A percentile compares a stretch with the other conserved stretches of the same genome.
phyloP scores from a whole-genome alignment of 2,797 vertebrate genomes.

The Enteromius anoplus region DNA sequence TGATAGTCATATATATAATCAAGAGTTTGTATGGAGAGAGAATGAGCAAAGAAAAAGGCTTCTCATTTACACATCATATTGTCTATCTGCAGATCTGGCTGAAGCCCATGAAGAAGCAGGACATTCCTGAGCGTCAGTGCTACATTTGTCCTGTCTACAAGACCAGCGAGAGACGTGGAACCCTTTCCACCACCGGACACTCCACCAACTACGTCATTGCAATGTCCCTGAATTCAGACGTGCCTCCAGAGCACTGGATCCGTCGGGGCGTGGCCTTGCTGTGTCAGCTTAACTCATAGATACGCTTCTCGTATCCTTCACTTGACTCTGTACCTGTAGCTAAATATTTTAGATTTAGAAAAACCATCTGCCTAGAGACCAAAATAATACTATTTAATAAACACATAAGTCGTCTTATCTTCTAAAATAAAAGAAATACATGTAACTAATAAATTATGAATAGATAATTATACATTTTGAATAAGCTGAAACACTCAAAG shows the following conservation, averaged over 20 bases:
- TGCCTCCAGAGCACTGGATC: conserved; percentile 84
- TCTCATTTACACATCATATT: neutral
- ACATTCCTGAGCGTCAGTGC: conserved; percentile 78
- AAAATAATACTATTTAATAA: neutral
- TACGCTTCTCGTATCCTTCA: neutral
- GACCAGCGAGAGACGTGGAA: conserved; percentile 87
- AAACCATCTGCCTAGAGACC: neutral
- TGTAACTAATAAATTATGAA: neutral
- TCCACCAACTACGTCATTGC: conserved; percentile 88
- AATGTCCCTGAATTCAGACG: conserved; percentile 80
- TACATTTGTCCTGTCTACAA: conserved; percentile 86
- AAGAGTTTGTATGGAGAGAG: neutral
- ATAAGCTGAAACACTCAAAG: conserved; percentile 22
- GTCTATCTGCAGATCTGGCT: conserved; percentile 83
- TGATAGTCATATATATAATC: neutral
- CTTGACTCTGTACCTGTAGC: neutral
- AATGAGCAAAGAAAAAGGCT: neutral
- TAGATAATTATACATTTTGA: neutral
- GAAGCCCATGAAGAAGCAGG: conserved; percentile 79
- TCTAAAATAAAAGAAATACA: neutral
- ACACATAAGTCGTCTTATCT: neutral
- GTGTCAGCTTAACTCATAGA: conserved; percentile 84
- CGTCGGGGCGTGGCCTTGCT: conserved; percentile 83
- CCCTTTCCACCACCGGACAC: conserved; percentile 86
- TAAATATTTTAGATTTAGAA: neutral